Evolutionary conservation across 2,113 vertebrate genomes (phyloP), one percentile per base, ranked within the genome.

Genomic region (Eublepharis macularius): DNA sequence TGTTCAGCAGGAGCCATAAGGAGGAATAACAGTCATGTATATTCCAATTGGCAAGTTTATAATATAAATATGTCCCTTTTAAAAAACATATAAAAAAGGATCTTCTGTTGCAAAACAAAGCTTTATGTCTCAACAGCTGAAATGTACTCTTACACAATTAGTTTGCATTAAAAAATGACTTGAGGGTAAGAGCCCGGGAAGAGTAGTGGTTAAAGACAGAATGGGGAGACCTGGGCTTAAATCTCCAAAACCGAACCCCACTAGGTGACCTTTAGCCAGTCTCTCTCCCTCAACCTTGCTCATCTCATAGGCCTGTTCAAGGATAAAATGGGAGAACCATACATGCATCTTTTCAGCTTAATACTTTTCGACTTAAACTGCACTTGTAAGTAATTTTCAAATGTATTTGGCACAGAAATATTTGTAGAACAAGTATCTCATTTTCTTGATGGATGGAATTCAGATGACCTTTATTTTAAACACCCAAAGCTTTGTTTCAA

Each of bases 111-210:
- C 70, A 66, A 92, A 94, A 89, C 21, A 81, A 90, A 85, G 83
- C 66, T 21, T 19, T 87, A 45, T 91, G 93, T 93, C 75, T 70
- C 41, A 86, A 60, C 78, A 93, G 88, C 74, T 94, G 87, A 92
- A 83, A 95, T 95, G 92, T 91, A 94, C 91, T 91, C 88, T 89
- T 82, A 93, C 91, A 93, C 93, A 95, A 95, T 94, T 92, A 94
- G 89, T 57, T 89, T 94, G 73, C 81, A 90, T 93, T 94, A 92
- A 93, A 90, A n/a, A 97, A 96, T 97, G 94, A 96, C 88, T 93
- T 90, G 95, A 84, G 51, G 51, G 51, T 54, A 54, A 57, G 54
- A 57, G 54, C 54, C 7, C 5, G 54, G 21, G 21, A 6, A 57
- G 54, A 57, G 21, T 24, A 21, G 54, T 57, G 21, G 21, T 57